phyloP scores from a whole-genome alignment of 2,113 vertebrate species.

The Uria lomvia region DNA sequence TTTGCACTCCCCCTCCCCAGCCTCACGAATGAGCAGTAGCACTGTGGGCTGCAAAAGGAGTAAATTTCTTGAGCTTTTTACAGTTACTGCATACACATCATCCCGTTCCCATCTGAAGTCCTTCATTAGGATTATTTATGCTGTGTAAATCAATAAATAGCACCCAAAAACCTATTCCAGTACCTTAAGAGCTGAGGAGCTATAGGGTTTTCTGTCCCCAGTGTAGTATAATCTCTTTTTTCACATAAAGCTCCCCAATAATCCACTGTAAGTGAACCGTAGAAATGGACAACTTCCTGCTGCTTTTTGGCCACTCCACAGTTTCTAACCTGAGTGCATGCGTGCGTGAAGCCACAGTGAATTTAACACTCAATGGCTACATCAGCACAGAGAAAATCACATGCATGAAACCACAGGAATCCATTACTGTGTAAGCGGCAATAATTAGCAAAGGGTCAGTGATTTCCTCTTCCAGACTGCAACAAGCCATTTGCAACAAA shows the following conservation, averaged over 20 bases:
- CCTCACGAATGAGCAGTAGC: background rate
- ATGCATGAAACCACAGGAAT: background rate
- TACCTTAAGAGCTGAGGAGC: background rate
- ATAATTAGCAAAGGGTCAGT: background rate
- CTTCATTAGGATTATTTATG: background rate
- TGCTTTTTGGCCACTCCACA: background rate
- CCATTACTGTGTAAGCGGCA: background rate
- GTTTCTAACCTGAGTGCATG: background rate
- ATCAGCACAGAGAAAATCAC: background rate
- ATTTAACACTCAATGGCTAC: background rate
- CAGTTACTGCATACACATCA: background rate
- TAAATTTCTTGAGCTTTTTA: background rate
- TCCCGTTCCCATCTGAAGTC: rapidly evolving
- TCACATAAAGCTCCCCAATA: background rate
- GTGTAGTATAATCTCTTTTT: background rate
- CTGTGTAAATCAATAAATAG: background rate
- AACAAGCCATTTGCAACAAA: background rate
- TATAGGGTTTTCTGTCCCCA: background rate
- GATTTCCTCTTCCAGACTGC: background rate
- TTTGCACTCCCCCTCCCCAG: background rate
- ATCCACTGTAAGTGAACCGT: background rate
- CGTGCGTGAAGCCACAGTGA: background rate
- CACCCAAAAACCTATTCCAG: background rate
- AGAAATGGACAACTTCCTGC: background rate
- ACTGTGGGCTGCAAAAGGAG: background rate